Conservation (phyloP, 2,888 invertebrate genomes). For the Synanthedon andrenaeformis region DNA sequence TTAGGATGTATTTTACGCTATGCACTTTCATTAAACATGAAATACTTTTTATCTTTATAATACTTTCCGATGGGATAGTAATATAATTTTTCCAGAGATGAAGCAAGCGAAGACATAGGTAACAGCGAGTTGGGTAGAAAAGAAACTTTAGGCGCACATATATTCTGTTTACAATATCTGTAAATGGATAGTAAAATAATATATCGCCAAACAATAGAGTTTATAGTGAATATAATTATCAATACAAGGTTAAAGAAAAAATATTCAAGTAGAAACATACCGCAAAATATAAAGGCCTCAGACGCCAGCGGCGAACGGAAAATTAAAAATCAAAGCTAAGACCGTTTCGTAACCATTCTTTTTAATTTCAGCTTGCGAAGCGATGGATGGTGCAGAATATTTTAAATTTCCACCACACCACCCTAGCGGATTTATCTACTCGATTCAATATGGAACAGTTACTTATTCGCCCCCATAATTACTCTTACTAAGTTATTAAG, state of each 20-base stretch:
- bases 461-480: slow-evolving; percentile 9
- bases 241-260: background rate
- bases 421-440: slow-evolving; percentile 36
- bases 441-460: slow-evolving; percentile 36
- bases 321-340: slow-evolving; percentile 61
- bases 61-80: too few relatives aligned
- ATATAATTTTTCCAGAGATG: too few relatives aligned
- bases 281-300: slow-evolving; percentile 37
- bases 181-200: too few relatives aligned
- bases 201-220: too few relatives aligned
- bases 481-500: slow-evolving; percentile 3
- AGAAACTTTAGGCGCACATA: too few relatives aligned
- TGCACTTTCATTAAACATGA: too few relatives aligned
- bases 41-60: too few relatives aligned
- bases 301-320: slow-evolving; percentile 51
- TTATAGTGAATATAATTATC: too few relatives aligned
- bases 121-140: too few relatives aligned
- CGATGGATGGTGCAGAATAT: slow-evolving; percentile 46
- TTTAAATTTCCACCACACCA: slow-evolving; percentile 49
- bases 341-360: slow-evolving; percentile 55
- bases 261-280: slow-evolving; percentile 7
- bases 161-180: too few relatives aligned
- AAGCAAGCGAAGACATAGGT: too few relatives aligned
- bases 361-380: slow-evolving; percentile 45
- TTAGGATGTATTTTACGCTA: too few relatives aligned